Evolutionary conservation across 1,140 invertebrate species (phyloP), one percentile per base, ranked within the genome.

Genomic region (Ceratina australensis): DNA sequence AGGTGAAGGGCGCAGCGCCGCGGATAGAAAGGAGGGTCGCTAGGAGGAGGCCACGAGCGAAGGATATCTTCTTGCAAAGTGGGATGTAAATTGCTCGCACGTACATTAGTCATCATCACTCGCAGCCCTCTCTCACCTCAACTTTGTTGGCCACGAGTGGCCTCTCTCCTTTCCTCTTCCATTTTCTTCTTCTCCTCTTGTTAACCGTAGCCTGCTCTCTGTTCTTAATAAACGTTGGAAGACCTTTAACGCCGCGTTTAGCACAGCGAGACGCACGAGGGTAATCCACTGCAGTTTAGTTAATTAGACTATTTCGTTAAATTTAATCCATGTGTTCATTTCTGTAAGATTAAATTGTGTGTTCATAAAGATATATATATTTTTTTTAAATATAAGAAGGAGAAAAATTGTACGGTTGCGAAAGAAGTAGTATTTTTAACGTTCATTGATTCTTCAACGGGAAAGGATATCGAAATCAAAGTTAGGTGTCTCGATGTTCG

Each of bases 31-130:
- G 63, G 56, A 69, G 74, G 79, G 81, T 82, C 52, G 72, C 49
- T 60, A 73, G 76, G 69, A 75, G 77, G 47, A 69, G 33, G 54
- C 50, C 64, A 50, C 24, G 18, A 77, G 65, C 50, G 57, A 49
- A 78, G 83, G 77, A 81, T 83, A 85, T 83, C 80, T 83, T 61
- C 72, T 82, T 78, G 79, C 61, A 84, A 84, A 86, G 79, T 72
- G 85, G 81, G 81, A 87, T 88, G 86, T 88, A 88, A 87, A 88
- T 88, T 87, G 84, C 86, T 82, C 72, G 81, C 75, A 75, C 75
- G 83, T 76, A 84, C 87, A 87, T 87, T 88, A 87, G 87, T 88
- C 87, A 87, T 87, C 87, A 87, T 87, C 87, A 86, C 81, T 87
- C 82, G 81, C 72, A 84, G 82, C 82, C 76, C 82, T 68, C 82